Evolutionary conservation across 2,113 vertebrate genomes (phyloP), one percentile per base, ranked within the genome.

Genomic region (Miniopterus natalensis): DNA sequence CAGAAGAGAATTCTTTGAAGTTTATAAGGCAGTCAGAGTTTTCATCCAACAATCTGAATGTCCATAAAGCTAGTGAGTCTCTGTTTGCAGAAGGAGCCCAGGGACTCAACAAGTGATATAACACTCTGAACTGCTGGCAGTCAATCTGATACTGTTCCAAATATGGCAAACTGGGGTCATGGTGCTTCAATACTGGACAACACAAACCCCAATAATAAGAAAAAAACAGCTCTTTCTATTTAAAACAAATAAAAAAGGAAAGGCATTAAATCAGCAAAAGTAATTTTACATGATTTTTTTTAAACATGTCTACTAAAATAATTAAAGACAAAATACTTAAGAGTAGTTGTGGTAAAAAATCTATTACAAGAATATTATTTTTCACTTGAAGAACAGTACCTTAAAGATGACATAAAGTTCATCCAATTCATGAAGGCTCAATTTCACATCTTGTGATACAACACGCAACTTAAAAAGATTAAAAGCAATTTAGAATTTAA

Each of bases 61-160:
- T 98, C 99, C 99, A 99, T 21, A 99, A 97, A 9, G 99, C 99
- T 85, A 99, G 98, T 0, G 98, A 98, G 98, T 99, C 99, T 97
- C 98, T 99, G 97, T 98, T 98, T 42, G 98, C 97, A 97, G 99
- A 99, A 96, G 98, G 98, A 10, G 99, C 98, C 99, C 99, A 99
- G n/a, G 99, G 99, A 97, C 99, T 99, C 98, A 99, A 86, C 57
- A 99, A 98, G 17, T 98, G 98, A 97, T 98, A 99, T 23, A 99
- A 99, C 8, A 97, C 59, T 80, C 99, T 98, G 98, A 99, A 99
- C 88, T 99, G 99, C 3, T 99, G 98, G 96, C 99, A 99, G 81
- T 99, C 99, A 57, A 99, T 98, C 95, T 99, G 99, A 96, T 99
- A 99, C 95, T 99, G 99, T 20, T 99, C 99, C 85, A 99, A 98